These are phyloP conservation scores for Leucania comma DNA, from an alignment of 2,888 invertebrate species.

Conservation along the genomic window DNA sequence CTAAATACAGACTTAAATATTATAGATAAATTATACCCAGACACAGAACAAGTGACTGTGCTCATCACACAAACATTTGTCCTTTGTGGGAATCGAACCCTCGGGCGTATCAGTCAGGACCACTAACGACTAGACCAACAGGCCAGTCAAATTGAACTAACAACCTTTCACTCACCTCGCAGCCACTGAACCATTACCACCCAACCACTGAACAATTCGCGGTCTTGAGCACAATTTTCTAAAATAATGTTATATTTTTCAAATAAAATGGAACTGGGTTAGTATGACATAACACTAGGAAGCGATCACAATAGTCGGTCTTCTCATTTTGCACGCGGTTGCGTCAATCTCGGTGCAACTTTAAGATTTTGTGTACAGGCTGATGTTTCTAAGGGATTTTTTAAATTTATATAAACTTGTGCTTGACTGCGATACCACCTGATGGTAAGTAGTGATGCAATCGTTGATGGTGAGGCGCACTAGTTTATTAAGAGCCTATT, in stretches of 20 bases:
- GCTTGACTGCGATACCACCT: no score
- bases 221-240: conserved; percentile 51
- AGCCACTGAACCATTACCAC: neutral
- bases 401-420: no score
- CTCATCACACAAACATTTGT: no score
- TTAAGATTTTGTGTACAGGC: conserved; percentile 75
- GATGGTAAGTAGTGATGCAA: no score
- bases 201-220: conserved; percentile 33
- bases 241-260: conserved; percentile 53
- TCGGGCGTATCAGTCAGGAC: no score
- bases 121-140: no score
- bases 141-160: conserved; percentile 2
- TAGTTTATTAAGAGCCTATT: no score
- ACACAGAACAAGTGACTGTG: no score
- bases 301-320: conserved; percentile 78
- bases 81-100: no score
- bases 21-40: no score
- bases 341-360: conserved; percentile 83
- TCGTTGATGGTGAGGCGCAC: no score
- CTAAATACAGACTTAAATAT: no score
- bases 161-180: neutral
- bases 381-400: conserved; percentile 53
- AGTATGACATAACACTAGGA: conserved; percentile 80
- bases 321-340: conserved; percentile 84
- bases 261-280: conserved; percentile 55